Conservation (phyloP, 2,797 vertebrate genomes). For the Hirundo rustica region DNA sequence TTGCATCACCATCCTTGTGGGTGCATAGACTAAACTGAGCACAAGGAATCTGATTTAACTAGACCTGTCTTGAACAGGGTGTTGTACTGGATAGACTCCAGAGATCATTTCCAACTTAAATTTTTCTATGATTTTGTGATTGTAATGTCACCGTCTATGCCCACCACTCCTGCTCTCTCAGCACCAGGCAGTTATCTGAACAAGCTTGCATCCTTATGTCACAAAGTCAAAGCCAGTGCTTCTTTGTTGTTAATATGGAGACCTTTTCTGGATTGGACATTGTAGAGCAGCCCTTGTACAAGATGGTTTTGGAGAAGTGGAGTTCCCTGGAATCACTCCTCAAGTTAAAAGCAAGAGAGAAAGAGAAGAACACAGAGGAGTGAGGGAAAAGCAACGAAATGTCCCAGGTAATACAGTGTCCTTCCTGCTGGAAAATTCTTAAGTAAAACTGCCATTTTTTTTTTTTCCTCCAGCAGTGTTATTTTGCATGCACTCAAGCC, state of each 20-base stretch:
- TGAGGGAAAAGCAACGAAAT: not conserved
- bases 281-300: not conserved
- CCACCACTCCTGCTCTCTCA: accelerated
- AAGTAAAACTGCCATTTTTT: not conserved
- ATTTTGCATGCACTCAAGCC: not conserved
- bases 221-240: not conserved
- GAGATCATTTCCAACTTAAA: not conserved
- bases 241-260: not conserved
- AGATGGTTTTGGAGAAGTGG: not conserved
- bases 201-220: not conserved
- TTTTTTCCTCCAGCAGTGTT: not conserved
- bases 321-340: not conserved
- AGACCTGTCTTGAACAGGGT: not conserved
- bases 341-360: not conserved
- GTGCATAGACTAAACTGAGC: not conserved
- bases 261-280: not conserved
- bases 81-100: not conserved
- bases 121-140: not conserved
- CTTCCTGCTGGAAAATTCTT: not conserved
- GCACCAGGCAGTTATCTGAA: not conserved
- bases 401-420: not conserved
- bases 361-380: not conserved
- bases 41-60: not conserved
- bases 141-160: not conserved
- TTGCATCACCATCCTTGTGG: not conserved